These are phyloP conservation scores for Gallinago paraguaiae DNA, from an alignment of 2,113 vertebrate species.

Conservation along the genomic window DNA sequence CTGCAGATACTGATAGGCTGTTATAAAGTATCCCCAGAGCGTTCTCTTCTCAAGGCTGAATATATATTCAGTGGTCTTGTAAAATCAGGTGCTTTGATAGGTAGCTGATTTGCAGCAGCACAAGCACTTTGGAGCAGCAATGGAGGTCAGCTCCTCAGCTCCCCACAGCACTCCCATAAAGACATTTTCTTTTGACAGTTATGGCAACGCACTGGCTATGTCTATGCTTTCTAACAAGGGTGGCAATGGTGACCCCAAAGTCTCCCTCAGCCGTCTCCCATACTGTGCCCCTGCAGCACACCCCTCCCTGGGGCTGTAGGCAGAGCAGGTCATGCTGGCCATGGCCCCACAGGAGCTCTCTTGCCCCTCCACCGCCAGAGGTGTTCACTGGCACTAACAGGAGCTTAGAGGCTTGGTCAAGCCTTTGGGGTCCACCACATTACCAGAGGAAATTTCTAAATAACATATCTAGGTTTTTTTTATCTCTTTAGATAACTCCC, in stretches of 20 bases:
- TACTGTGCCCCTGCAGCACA: not conserved
- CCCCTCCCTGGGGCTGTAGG: not conserved
- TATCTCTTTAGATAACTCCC: not conserved
- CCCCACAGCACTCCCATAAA: fast-evolving
- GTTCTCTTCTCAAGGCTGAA: no score
- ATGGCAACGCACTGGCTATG: fast-evolving
- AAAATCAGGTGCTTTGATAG: not conserved
- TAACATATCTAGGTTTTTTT: not conserved
- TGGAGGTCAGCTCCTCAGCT: not conserved
- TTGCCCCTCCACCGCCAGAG: not conserved
- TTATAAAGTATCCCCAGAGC: no score
- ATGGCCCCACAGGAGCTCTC: fast-evolving
- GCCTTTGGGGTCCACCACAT: not conserved
- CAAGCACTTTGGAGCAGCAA: not conserved
- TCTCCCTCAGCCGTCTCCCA: not conserved
- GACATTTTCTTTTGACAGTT: not conserved
- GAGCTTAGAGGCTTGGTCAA: not conserved
- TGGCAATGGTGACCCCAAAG: not conserved
- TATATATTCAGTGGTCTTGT: not conserved
- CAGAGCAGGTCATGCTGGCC: not conserved
- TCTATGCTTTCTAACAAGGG: not conserved
- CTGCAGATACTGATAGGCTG: no score
- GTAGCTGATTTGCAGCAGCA: not conserved
- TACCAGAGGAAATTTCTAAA: not conserved
- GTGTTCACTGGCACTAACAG: not conserved